Base-by-base conservation (phyloP, 2,888 invertebrate species). In the Tribolium freemani region DNA sequence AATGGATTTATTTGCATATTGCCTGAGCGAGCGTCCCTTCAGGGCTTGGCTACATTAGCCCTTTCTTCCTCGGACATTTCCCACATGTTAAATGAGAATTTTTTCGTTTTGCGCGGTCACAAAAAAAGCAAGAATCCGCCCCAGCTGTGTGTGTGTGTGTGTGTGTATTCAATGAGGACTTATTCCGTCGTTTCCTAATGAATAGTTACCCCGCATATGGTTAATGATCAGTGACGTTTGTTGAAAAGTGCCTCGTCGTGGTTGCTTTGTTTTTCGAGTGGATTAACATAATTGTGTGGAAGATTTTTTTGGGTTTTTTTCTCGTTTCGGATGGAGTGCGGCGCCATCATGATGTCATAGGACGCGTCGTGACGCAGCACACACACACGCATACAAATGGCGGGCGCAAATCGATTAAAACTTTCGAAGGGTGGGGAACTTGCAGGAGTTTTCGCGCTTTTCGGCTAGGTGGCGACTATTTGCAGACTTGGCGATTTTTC, bases 401-500 rank as follows among this genome's bases (percentile, higher is more conserved):
- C 75, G 77, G 72, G 70, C 71, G 61, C 68, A 50, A 81, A 82
- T 82, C 81, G 80, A 81, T 81, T 79, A 69, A 69, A 71, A 69
- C 75, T 76, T 72, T 67, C 50, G 53, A 73, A 68, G 72, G 58
- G 67, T 73, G 73, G 76, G 73, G 73, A 75, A 76, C 26, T 48
- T 5, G 10, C 74, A 73, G 67, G 60, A 78, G 80, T 75, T 81
- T 79, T 67, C 60, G 51, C 50, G 57, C 71, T 77, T 80, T 77
- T 72, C 77, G 70, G 64, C 78, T 81, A 82, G 82, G 80, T 81
- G 82, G 81, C 82, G 79, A 56, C 73, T 72, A 72, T 16, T 58
- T 71, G 44, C 76, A 67, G 71, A 50, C 9, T 11, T 38, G 31
- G 5, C 13, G 44, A 45, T 31, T 45, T 56, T 56, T 31, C 38